These are phyloP conservation scores for Erethizon dorsatum DNA, from an alignment of 2,797 vertebrate species.

Conservation along the genomic window DNA sequence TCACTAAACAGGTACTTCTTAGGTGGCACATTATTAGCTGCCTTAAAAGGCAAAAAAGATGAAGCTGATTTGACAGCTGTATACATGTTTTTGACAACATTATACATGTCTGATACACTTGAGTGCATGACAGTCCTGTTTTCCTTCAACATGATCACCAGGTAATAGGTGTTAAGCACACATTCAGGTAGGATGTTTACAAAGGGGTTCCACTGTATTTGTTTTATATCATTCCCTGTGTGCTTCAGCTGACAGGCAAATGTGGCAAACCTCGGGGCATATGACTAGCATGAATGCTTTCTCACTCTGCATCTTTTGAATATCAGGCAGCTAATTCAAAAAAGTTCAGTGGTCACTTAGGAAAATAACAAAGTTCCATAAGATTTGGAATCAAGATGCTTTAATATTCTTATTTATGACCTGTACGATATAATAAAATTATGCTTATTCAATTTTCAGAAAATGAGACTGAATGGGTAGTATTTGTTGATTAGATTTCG, in stretches of 20 bases:
- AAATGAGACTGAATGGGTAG: conserved; percentile 26
- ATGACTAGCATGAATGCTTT: neutral
- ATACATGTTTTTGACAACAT: conserved; percentile 63
- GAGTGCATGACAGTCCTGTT: conserved; percentile 21
- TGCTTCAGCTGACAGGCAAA: neutral
- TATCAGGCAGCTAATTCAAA: neutral
- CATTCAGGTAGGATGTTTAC: neutral
- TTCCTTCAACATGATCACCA: conserved; percentile 48
- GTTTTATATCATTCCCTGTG: neutral
- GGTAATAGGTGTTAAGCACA: conserved; percentile 66
- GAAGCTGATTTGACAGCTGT: conserved; percentile 66
- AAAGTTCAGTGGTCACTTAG: neutral
- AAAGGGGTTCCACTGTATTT: neutral
- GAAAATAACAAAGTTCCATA: neutral
- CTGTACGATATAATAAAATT: conserved; percentile 29
- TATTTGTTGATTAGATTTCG: conserved; percentile 52
- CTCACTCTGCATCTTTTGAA: neutral
- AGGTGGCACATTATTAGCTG: conserved; percentile 5
- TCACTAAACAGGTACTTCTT: conserved; percentile 39
- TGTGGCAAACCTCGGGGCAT: neutral
- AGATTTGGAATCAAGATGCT: neutral
- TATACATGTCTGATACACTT: conserved; percentile 46
- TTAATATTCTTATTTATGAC: conserved; percentile 46
- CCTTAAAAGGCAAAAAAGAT: conserved; percentile 41
- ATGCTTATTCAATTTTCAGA: conserved; percentile 51